A percentile compares a stretch with the other conserved stretches of the same genome.
Conservation (phyloP, 1,140 invertebrate species). For the Panonychus citri region DNA sequence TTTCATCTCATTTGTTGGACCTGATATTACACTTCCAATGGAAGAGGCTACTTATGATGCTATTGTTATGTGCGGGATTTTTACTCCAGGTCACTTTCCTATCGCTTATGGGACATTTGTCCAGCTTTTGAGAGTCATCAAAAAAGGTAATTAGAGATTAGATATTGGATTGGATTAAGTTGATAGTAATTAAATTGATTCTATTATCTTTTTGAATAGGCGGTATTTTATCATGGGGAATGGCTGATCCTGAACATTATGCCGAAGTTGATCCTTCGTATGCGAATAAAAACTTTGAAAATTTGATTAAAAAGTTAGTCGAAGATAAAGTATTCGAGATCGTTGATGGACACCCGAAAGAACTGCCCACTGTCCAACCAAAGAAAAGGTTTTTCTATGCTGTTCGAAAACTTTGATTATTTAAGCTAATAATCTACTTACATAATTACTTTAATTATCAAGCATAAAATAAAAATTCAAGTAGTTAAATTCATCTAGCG, state of each 20-base stretch:
- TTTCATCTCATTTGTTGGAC: slow-evolving; percentile 6
- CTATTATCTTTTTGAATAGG: not conserved
- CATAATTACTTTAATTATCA: no score
- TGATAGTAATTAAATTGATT: no score
- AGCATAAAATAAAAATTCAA: no score
- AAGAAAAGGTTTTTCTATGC: not conserved
- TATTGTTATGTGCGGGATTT: slow-evolving; percentile 11
- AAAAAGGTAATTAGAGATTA: slow-evolving; percentile 9
- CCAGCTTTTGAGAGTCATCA: slow-evolving; percentile 10
- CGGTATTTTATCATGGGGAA: not conserved
- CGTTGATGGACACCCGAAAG: not conserved
- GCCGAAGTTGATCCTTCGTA: not conserved
- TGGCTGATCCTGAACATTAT: not conserved
- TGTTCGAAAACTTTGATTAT: not conserved
- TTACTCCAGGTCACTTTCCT: slow-evolving; percentile 12
- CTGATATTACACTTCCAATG: slow-evolving; percentile 6
- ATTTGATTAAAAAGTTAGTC: not conserved
- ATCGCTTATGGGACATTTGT: slow-evolving; percentile 8
- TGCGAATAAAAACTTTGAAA: not conserved
- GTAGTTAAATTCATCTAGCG: no score
- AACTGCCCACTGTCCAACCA: not conserved
- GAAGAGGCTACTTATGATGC: slow-evolving; percentile 12
- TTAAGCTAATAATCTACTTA: no score
- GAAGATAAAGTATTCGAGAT: not conserved
- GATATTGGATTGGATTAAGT: no score